phyloP scores from a whole-genome alignment of 2,113 vertebrate species.

The Hemibagrus wyckioides region DNA sequence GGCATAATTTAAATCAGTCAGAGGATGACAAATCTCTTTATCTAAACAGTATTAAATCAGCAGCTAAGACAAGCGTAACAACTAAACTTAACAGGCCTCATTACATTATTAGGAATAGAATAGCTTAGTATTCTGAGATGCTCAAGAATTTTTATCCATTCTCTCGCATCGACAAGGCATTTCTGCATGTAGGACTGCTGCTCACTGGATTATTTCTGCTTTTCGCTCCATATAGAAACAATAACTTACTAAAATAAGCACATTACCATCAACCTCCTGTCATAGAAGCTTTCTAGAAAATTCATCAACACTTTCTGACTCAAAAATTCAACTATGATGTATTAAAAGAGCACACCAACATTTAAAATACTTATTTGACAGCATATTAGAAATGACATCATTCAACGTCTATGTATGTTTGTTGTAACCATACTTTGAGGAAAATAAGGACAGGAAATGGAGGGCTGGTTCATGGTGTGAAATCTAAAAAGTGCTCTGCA shows the following conservation, averaged over 20 bases:
- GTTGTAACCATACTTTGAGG: not conserved
- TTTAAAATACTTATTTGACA: not conserved
- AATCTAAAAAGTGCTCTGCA: not conserved
- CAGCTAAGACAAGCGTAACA: not conserved
- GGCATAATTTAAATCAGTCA: not conserved
- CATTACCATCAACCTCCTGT: not conserved
- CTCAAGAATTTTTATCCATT: not conserved
- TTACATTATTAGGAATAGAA: not conserved
- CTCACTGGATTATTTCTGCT: not conserved
- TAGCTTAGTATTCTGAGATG: not conserved
- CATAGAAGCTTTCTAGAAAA: not conserved
- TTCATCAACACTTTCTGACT: not conserved
- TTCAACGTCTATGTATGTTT: not conserved
- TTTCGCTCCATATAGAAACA: not conserved
- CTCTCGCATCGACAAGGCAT: not conserved
- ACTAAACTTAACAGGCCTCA: not conserved
- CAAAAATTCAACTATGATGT: not conserved
- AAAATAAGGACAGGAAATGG: not conserved
- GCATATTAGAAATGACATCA: not conserved
- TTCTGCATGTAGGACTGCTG: not conserved
- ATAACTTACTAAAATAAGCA: not conserved
- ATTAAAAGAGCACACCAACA: not conserved
- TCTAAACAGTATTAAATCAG: not conserved
- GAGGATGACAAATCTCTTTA: not conserved
- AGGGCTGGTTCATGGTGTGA: not conserved